A percentile compares a stretch with the other conserved stretches of the same genome.
Conservation (phyloP, 1,140 invertebrate species). For the Acromyrmex echinatior region DNA sequence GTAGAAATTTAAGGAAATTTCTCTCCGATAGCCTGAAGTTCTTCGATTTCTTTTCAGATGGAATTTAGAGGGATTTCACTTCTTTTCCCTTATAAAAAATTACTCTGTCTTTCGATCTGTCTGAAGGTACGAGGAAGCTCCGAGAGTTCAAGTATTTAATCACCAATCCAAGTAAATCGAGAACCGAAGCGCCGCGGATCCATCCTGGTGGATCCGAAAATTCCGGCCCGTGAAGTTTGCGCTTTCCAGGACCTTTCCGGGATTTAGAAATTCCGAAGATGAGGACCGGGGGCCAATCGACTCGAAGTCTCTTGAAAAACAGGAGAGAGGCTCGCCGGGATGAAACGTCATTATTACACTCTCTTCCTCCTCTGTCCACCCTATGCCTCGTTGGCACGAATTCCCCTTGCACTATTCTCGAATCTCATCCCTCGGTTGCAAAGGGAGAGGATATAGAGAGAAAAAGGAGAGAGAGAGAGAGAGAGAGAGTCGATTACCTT, state of each 20-base stretch:
- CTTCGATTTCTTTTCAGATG: not conserved
- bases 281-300: not conserved
- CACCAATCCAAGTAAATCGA: not conserved
- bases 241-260: not conserved
- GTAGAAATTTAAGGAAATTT: slow-evolving; percentile 15
- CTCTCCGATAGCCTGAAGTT: not conserved
- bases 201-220: not conserved
- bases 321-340: not conserved
- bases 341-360: slow-evolving; percentile 61
- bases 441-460: not conserved
- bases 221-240: not conserved
- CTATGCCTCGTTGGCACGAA: not conserved
- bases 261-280: not conserved
- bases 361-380: not conserved
- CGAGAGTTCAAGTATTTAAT: slow-evolving; percentile 15
- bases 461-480: not conserved
- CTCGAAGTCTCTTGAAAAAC: not conserved
- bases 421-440: slow-evolving; percentile 63
- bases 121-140: not conserved
- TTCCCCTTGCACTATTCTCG: slow-evolving; percentile 47
- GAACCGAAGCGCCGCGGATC: not conserved
- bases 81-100: not conserved
- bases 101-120: not conserved
- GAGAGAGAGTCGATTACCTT: slow-evolving; percentile 77
- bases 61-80: not conserved